Conservation (phyloP, 2,888 invertebrate species). For the Bembecia ichneumoniformis region DNA sequence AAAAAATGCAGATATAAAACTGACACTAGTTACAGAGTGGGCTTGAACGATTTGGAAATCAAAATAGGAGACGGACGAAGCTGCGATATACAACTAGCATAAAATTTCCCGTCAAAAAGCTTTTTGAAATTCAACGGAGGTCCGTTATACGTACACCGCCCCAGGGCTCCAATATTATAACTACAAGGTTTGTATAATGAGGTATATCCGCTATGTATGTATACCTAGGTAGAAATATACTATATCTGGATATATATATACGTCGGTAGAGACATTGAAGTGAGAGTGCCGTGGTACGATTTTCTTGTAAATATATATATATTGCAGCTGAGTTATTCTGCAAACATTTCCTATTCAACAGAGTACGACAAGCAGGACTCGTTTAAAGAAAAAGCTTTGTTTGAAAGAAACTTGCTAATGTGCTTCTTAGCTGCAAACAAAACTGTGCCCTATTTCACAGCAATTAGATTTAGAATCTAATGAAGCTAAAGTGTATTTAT, state of each 20-base stretch:
- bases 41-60: no score
- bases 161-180: not conserved
- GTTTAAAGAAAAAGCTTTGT: not conserved
- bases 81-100: no score
- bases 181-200: no score
- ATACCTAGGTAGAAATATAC: not conserved
- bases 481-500: no score
- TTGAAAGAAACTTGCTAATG: not conserved
- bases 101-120: slow-evolving; percentile 1
- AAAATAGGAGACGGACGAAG: no score
- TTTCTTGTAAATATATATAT: slow-evolving; percentile 44
- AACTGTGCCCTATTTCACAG: no score
- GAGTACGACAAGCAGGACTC: not conserved
- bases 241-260: slow-evolving; percentile 10
- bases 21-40: no score
- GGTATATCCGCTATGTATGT: slow-evolving; percentile 1
- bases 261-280: slow-evolving; percentile 22
- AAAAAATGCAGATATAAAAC: no score
- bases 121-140: slow-evolving; percentile 7
- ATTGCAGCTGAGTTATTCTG: slow-evolving; percentile 34
- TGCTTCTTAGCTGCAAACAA: not conserved
- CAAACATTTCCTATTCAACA: not conserved
- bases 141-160: not conserved
- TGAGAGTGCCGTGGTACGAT: slow-evolving; percentile 26
- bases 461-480: no score